These are phyloP conservation scores for Amblyteles armatorius DNA, from an alignment of 2,888 invertebrate genomes.

Conservation along the genomic window DNA sequence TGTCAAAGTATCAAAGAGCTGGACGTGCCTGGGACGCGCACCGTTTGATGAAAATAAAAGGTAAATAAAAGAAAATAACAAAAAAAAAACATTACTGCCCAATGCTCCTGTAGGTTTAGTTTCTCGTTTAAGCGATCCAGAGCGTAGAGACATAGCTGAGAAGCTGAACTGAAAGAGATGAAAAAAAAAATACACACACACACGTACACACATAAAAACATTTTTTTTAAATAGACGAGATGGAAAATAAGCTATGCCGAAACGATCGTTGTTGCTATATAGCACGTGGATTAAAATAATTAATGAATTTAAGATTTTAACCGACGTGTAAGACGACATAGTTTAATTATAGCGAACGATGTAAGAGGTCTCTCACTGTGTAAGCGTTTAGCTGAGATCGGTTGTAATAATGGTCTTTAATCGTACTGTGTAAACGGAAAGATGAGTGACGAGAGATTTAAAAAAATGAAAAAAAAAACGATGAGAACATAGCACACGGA, in stretches of 20 bases:
- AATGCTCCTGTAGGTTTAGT: conserved; percentile 68
- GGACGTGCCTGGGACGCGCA: conserved; percentile 58
- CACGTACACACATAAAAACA: not conserved
- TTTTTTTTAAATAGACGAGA: conserved; percentile 11
- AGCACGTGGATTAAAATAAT: conserved; percentile 51
- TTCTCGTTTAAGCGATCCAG: conserved; percentile 45
- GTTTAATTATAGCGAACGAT: conserved; percentile 28
- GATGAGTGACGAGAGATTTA: conserved; percentile 11
- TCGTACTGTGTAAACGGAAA: conserved; percentile 54
- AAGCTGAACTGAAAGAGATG: conserved; percentile 31
- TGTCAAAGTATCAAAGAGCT: conserved; percentile 58
- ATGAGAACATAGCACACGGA: conserved; percentile 69
- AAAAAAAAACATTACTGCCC: conserved; percentile 68
- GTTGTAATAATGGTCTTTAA: conserved; percentile 52
- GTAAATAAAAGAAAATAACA: not conserved
- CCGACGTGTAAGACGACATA: conserved; percentile 43
- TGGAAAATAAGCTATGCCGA: conserved; percentile 24
- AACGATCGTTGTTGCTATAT: conserved; percentile 29
- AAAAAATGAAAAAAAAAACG: not conserved
- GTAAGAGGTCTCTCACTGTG: conserved; percentile 48
- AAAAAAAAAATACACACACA: not conserved
- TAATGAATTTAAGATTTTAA: conserved; percentile 53
- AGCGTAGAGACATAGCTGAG: conserved; percentile 59
- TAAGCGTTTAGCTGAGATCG: conserved; percentile 52
- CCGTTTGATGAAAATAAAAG: conserved; percentile 34